Evolutionary conservation across 2,888 invertebrate species (phyloP).

Genomic region (Cancer borealis): DNA sequence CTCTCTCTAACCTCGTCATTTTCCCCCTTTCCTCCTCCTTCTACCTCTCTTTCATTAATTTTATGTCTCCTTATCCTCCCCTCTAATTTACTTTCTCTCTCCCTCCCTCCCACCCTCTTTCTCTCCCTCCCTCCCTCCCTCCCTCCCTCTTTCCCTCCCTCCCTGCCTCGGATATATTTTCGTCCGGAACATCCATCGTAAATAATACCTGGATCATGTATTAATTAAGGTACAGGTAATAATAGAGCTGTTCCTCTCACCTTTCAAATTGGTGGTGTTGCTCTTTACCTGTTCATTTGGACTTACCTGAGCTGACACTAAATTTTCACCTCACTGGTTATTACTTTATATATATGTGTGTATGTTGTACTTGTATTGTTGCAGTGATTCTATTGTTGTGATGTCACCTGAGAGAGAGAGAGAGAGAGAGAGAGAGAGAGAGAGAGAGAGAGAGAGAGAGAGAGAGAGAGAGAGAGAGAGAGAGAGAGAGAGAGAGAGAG

Average conservation of each 20-base stretch:
- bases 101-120: not conserved
- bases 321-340: too few species aligned
- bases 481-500: constrained; percentile 26
- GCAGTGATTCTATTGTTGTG: too few species aligned
- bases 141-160: not conserved
- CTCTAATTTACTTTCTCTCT: not conserved
- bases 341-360: too few species aligned
- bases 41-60: too few species aligned
- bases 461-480: constrained; percentile 20
- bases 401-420: not conserved
- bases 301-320: too few species aligned
- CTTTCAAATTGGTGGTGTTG: not conserved
- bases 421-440: not conserved
- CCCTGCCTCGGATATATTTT: not conserved
- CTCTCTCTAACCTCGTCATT: too few species aligned
- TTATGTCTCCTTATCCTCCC: too few species aligned
- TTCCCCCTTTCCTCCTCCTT: too few species aligned
- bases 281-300: not conserved
- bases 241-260: not conserved
- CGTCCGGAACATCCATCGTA: not conserved
- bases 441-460: constrained; percentile 11
- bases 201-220: too few species aligned
- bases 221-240: too few species aligned
- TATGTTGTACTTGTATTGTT: too few species aligned
- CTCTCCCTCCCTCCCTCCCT: not conserved